A percentile compares a stretch with the other conserved stretches of the same genome.
These are phyloP conservation scores for Mimachlamys varia DNA, from an alignment of 2,888 invertebrate genomes.

Conservation along the genomic window DNA sequence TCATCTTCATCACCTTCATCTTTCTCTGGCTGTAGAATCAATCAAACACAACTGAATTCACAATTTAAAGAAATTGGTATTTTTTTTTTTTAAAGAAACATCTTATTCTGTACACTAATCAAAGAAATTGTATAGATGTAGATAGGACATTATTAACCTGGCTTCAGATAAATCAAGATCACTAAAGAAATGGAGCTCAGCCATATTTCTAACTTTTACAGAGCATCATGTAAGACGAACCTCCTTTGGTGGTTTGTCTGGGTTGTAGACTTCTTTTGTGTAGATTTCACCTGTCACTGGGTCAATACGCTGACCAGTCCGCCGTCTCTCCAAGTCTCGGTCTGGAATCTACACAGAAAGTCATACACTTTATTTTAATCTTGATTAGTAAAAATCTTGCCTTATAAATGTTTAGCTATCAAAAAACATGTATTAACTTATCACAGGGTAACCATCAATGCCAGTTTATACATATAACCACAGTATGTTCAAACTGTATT, in stretches of 20 bases:
- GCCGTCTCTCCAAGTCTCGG: conserved; percentile 75
- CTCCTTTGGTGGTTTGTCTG: conserved; percentile 73
- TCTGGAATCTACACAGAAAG: conserved; percentile 76
- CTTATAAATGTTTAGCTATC: too few species aligned
- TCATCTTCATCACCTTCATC: conserved; percentile 73
- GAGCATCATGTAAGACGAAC: conserved; percentile 52
- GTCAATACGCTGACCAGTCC: conserved; percentile 78
- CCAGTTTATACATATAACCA: too few species aligned
- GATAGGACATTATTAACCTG: too few species aligned
- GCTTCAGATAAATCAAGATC: too few species aligned
- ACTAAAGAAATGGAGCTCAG: too few species aligned
- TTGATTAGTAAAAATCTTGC: neutral
- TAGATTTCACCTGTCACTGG: conserved; percentile 78
- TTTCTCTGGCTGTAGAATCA: conserved; percentile 58
- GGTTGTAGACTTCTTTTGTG: conserved; percentile 78
- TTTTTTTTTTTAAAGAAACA: neutral
- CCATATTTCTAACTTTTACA: too few species aligned
- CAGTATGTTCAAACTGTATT: too few species aligned
- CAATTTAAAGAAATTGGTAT: neutral
- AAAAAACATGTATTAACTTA: too few species aligned
- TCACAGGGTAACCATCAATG: too few species aligned
- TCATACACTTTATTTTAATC: neutral
- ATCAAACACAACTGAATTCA: neutral
- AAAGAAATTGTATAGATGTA: too few species aligned
- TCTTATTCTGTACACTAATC: neutral